Conservation (phyloP, 1,140 invertebrate genomes). For the Stegodyphus mimosarum region DNA sequence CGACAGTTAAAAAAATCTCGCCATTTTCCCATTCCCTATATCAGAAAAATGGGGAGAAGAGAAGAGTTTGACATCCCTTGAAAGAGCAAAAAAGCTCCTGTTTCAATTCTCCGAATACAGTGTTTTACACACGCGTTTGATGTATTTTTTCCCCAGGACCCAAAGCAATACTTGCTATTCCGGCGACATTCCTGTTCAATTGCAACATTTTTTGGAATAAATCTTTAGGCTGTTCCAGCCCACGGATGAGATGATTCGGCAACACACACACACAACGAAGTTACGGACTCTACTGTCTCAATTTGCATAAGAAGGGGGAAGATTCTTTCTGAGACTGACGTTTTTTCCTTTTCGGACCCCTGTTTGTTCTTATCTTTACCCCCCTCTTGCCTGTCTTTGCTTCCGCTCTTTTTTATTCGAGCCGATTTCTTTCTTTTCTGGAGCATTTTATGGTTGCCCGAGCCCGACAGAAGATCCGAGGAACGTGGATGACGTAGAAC, state of each 20-base stretch:
- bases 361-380: conserved; percentile 23
- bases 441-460: conserved; percentile 34
- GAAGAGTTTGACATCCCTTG: conserved; percentile 11
- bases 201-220: conserved; percentile 40
- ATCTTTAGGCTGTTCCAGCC: conserved; percentile 31
- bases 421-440: neutral
- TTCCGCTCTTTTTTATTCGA: neutral
- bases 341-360: conserved; percentile 4
- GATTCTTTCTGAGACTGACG: conserved; percentile 17
- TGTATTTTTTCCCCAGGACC: neutral
- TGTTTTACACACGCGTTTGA: conserved; percentile 28
- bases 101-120: conserved; percentile 31
- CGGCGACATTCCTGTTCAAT: conserved; percentile 34
- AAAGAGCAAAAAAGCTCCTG: conserved; percentile 14
- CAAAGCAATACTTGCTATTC: conserved; percentile 35
- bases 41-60: neutral
- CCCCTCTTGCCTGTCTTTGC: conserved; percentile 1
- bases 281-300: conserved; percentile 30
- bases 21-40: conserved; percentile 2
- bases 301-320: conserved; percentile 31
- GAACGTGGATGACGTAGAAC: neutral
- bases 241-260: conserved; percentile 17
- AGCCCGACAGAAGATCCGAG: neutral
- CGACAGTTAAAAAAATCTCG: neutral
- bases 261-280: conserved; percentile 29